phyloP scores from a whole-genome alignment of 2,888 invertebrate genomes.

The Drosophila mimetica region DNA sequence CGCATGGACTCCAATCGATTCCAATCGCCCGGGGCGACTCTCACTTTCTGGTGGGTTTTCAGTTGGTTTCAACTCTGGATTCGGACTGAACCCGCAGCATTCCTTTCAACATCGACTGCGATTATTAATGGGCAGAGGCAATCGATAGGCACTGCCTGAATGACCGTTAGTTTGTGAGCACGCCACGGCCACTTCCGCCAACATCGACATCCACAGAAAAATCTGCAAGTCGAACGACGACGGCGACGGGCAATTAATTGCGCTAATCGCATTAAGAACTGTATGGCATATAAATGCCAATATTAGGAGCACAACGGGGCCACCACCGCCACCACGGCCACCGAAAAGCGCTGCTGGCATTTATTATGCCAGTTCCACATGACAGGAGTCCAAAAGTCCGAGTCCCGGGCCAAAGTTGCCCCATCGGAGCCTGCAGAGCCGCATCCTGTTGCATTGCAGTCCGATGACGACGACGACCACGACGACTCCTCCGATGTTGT shows the following conservation, averaged over 20 bases:
- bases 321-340: constrained; percentile 5
- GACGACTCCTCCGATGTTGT: constrained; percentile 35
- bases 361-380: constrained; percentile 42
- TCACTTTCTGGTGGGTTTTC: constrained; percentile 50
- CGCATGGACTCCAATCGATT: constrained; percentile 61
- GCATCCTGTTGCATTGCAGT: constrained; percentile 29
- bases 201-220: constrained; percentile 16
- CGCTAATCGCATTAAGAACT: constrained; percentile 36
- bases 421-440: constrained; percentile 34
- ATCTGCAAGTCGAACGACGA: constrained; percentile 11
- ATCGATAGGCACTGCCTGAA: constrained; percentile 32
- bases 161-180: constrained; percentile 24
- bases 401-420: constrained; percentile 1
- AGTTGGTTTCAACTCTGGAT: constrained; percentile 1
- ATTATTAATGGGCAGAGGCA: constrained; percentile 59
- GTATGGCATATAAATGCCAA: constrained; percentile 36
- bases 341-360: constrained; percentile 38
- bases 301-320: constrained; percentile 35
- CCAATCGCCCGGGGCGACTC: constrained; percentile 48
- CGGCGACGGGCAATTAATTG: constrained; percentile 34
- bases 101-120: constrained; percentile 50
- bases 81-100: constrained; percentile 58
- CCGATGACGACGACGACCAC: neutral
- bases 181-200: constrained; percentile 37
- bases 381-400: constrained; percentile 26